Evolutionary conservation across 2,888 invertebrate species (phyloP).

Genomic region (Biston betularia): DNA sequence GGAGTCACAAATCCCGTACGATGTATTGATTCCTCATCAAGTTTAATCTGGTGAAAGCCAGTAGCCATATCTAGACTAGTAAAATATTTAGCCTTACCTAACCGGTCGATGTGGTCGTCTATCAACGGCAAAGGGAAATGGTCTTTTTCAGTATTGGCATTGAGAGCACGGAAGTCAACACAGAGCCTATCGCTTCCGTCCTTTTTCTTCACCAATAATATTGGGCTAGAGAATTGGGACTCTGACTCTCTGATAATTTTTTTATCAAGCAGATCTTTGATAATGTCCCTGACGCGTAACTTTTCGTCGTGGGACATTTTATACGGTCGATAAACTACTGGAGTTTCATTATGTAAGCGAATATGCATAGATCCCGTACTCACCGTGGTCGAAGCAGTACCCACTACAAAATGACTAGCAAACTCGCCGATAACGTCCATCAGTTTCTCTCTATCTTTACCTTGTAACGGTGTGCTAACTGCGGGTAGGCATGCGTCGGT

Average conservation of each 20-base stretch:
- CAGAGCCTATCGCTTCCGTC: slow-evolving; percentile 15
- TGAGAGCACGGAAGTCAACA: slow-evolving; percentile 9
- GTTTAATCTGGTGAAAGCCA: slow-evolving; percentile 16
- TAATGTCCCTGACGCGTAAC: slow-evolving; percentile 12
- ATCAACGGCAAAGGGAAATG: slow-evolving; percentile 12
- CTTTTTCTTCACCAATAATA: slow-evolving; percentile 22
- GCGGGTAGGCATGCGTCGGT: background rate
- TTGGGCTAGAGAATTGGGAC: slow-evolving; percentile 21
- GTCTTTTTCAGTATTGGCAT: slow-evolving; percentile 1
- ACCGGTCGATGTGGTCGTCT: slow-evolving; percentile 16
- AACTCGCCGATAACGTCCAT: slow-evolving; percentile 13
- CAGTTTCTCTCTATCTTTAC: background rate
- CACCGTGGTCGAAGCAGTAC: slow-evolving; percentile 29
- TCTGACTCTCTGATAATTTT: slow-evolving; percentile 26
- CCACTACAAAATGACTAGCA: slow-evolving; percentile 6
- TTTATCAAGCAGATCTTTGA: slow-evolving; percentile 15
- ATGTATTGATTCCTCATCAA: too few species aligned
- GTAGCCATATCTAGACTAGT: slow-evolving; percentile 13
- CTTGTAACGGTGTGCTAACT: slow-evolving; percentile 4
- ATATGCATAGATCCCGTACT: slow-evolving; percentile 25
- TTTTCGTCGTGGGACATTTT: slow-evolving; percentile 13
- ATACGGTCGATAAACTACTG: slow-evolving; percentile 17
- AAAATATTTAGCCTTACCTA: slow-evolving; percentile 2
- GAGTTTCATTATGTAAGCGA: background rate
- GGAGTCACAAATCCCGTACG: too few species aligned